Conservation (phyloP, 2,113 vertebrate species). For the Tenrec ecaudatus region DNA sequence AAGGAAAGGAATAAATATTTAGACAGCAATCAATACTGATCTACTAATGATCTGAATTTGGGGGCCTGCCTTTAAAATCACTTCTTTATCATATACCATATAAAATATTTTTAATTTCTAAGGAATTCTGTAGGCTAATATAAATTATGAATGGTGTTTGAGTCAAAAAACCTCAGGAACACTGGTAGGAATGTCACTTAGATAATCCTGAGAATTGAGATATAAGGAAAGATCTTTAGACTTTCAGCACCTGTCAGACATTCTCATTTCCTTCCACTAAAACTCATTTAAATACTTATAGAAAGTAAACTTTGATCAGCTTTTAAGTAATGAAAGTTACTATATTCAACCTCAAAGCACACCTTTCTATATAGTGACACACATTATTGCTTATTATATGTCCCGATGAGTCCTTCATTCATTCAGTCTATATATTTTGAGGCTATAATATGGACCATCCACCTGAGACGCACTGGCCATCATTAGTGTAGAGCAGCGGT, state of each 20-base stretch:
- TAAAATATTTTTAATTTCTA: conserved; percentile 7
- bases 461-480: not conserved
- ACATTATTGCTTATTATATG: not conserved
- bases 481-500: not conserved
- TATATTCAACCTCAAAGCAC: not conserved
- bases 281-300: not conserved
- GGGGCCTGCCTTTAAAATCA: conserved; percentile 20
- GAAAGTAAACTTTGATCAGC: not conserved
- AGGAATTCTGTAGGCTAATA: not conserved
- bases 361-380: not conserved
- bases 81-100: not conserved
- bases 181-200: not conserved
- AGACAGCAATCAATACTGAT: not conserved
- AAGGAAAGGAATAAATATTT: not conserved
- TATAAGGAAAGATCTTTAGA: not conserved
- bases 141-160: not conserved
- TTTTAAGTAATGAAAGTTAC: not conserved
- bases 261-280: not conserved
- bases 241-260: not conserved
- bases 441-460: not conserved
- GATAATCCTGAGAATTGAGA: conserved; percentile 5
- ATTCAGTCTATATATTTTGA: not conserved
- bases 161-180: not conserved
- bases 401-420: not conserved
- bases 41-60: not conserved